A percentile compares a stretch with the other conserved stretches of the same genome.
Evolutionary conservation across 2,113 vertebrate genomes (phyloP).

Genomic region (Mirza zaza): DNA sequence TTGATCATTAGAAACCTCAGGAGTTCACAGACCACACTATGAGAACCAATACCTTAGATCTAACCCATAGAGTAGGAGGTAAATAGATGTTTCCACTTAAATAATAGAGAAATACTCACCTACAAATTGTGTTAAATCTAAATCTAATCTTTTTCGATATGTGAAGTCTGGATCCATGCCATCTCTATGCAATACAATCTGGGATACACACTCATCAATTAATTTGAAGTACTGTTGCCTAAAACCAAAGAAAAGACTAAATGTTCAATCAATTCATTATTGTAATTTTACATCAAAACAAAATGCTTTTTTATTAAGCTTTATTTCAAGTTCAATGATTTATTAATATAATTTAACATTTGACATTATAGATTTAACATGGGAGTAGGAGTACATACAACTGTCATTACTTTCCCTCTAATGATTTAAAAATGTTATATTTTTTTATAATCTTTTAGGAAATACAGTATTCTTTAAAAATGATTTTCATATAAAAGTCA

Average conservation of each 20-base stretch:
- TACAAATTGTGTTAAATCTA: constrained; percentile 94
- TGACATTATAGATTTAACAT: background rate
- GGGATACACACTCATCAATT: constrained; percentile 97
- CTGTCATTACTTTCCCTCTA: background rate
- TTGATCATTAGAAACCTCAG: background rate
- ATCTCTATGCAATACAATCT: constrained; percentile 95
- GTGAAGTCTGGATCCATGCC: constrained; percentile 97
- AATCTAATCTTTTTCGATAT: constrained; percentile 95
- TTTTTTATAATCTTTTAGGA: background rate
- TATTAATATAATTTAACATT: background rate
- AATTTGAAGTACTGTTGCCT: constrained; percentile 98
- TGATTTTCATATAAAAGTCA: constrained; percentile 11
- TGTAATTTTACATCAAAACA: background rate
- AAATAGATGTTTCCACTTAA: background rate
- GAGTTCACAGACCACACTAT: background rate
- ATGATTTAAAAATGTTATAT: background rate
- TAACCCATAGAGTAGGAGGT: background rate
- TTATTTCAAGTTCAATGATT: constrained; percentile 1
- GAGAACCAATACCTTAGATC: background rate
- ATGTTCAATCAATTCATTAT: background rate
- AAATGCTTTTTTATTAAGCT: background rate
- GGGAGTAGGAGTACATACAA: background rate
- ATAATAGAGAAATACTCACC: constrained; percentile 84
- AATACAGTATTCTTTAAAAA: background rate
- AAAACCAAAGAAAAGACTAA: constrained; percentile 64